These are phyloP conservation scores for Hirudo medicinalis DNA, from an alignment of 1,140 invertebrate genomes.

Conservation along the genomic window DNA sequence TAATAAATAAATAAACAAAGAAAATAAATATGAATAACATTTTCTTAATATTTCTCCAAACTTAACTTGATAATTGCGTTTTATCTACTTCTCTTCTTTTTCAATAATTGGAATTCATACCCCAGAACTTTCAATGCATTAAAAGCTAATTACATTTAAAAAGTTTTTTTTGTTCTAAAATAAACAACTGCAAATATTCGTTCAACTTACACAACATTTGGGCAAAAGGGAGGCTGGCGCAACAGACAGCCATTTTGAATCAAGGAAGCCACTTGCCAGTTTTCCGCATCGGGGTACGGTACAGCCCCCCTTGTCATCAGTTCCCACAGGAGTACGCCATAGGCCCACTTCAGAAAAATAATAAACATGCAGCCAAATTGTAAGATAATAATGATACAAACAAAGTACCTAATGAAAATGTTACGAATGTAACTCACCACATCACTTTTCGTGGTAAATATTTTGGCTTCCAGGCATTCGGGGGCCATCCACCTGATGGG, in stretches of 20 bases:
- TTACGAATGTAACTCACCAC: slow-evolving; percentile 16
- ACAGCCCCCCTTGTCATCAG: slow-evolving; percentile 70
- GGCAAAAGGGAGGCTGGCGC: slow-evolving; percentile 74
- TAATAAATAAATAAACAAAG: too few species aligned
- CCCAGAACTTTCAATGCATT: not conserved
- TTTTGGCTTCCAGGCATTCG: slow-evolving; percentile 42
- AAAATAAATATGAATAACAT: too few species aligned
- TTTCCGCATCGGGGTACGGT: slow-evolving; percentile 73
- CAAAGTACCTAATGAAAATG: slow-evolving; percentile 1
- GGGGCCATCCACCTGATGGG: slow-evolving; percentile 86
- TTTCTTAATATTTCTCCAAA: too few species aligned
- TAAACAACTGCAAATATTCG: not conserved
- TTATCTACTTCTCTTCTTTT: too few species aligned
- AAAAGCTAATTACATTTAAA: not conserved
- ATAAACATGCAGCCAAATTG: not conserved
- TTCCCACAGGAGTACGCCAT: slow-evolving; percentile 88
- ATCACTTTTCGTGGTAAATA: slow-evolving; percentile 23
- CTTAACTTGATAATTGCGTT: too few species aligned
- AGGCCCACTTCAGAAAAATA: slow-evolving; percentile 59
- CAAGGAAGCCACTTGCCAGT: slow-evolving; percentile 72
- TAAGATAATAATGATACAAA: not conserved
- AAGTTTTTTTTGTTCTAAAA: not conserved
- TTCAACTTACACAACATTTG: slow-evolving; percentile 34
- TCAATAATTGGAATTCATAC: not conserved
- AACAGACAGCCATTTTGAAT: slow-evolving; percentile 70